A percentile compares a stretch with the other conserved stretches of the same genome.
Evolutionary conservation across 1,140 invertebrate species (phyloP).

Genomic region (Antheraea pernyi): DNA sequence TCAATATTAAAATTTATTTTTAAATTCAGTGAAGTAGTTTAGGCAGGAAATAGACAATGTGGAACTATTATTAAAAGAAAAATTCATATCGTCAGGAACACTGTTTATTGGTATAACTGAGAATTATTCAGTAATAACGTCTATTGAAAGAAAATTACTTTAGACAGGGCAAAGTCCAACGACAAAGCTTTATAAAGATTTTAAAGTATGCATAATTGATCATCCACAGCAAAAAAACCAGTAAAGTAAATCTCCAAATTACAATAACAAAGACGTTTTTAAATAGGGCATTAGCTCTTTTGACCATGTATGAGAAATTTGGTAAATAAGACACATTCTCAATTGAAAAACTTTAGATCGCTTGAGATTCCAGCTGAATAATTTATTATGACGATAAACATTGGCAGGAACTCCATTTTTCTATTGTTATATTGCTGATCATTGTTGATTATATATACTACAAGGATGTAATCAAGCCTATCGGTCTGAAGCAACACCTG

Average conservation of each 20-base stretch:
- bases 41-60: neutral
- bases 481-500: too few relatives aligned
- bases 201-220: too few relatives aligned
- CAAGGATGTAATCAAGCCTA: too few relatives aligned
- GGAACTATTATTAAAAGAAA: neutral
- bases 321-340: neutral
- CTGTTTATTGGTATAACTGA: neutral
- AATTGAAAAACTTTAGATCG: neutral
- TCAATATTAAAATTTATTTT: neutral
- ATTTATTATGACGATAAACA: neutral
- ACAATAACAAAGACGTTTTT: neutral
- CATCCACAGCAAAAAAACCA: too few relatives aligned
- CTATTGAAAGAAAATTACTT: neutral
- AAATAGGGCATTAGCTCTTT: neutral
- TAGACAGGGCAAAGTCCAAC: neutral
- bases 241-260: too few relatives aligned
- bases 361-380: neutral
- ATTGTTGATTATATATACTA: too few relatives aligned
- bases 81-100: neutral
- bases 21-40: neutral
- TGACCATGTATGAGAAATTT: neutral
- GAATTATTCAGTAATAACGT: neutral
- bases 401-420: neutral
- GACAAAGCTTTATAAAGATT: too few relatives aligned
- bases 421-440: too few relatives aligned